phyloP scores from a whole-genome alignment of 1,140 invertebrate genomes.

The Asbolus verrucosus region DNA sequence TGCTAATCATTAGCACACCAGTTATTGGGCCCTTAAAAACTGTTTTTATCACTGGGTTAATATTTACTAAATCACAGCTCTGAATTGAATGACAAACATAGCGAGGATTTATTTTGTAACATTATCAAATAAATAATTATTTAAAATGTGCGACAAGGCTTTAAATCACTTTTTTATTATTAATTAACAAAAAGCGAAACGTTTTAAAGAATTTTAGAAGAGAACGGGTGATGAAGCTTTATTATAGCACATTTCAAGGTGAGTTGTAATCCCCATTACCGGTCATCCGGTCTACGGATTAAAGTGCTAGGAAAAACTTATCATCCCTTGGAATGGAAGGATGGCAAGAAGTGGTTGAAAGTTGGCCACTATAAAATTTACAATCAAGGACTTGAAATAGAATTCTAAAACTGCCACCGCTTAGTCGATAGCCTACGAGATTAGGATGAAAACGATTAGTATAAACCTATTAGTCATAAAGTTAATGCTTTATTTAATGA shows the following conservation, averaged over 20 bases:
- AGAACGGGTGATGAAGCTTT: background rate
- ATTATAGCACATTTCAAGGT: constrained; percentile 26
- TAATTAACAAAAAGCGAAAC: background rate
- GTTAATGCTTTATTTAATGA: constrained; percentile 44
- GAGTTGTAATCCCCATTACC: constrained; percentile 17
- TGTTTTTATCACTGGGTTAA: constrained; percentile 33
- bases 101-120: constrained; percentile 22
- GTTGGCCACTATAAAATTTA: constrained; percentile 27
- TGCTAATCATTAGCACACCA: constrained; percentile 9
- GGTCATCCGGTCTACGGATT: constrained; percentile 23
- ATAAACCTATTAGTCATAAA: constrained; percentile 46
- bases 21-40: constrained; percentile 30
- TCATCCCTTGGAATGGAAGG: constrained; percentile 12
- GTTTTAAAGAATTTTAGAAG: background rate
- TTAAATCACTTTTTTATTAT: background rate
- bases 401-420: constrained; percentile 2
- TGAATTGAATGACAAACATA: constrained; percentile 20
- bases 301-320: constrained; percentile 13
- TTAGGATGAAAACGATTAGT: constrained; percentile 40
- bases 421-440: constrained; percentile 22
- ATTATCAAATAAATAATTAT: constrained; percentile 34
- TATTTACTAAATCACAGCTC: constrained; percentile 29
- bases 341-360: constrained; percentile 6
- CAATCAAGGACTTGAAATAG: background rate
- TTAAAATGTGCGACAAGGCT: constrained; percentile 14